These are phyloP conservation scores for Thalassaphorura encarpata DNA, from an alignment of 1,140 invertebrate genomes.

Conservation along the genomic window DNA sequence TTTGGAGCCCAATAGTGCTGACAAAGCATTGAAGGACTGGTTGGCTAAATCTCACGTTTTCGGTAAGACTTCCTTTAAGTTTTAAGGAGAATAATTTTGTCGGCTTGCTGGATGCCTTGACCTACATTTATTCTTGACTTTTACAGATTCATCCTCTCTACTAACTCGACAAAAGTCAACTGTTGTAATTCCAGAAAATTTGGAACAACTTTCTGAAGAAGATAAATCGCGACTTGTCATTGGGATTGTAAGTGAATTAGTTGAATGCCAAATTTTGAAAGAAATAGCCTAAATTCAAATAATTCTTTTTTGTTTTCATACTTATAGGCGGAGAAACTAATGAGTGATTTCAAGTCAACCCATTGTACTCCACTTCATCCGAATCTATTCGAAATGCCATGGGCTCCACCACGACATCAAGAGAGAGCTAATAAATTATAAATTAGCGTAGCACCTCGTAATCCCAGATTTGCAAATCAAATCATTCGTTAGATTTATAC, in stretches of 20 bases:
- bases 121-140: too few relatives aligned
- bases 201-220: background rate
- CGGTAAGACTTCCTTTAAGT: too few relatives aligned
- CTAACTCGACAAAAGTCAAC: too few relatives aligned
- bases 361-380: conserved; percentile 72
- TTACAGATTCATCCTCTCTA: too few relatives aligned
- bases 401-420: too few relatives aligned
- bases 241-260: conserved; percentile 12
- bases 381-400: conserved; percentile 57
- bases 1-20: conserved; percentile 42
- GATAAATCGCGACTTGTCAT: conserved; percentile 12
- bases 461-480: too few relatives aligned
- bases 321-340: conserved; percentile 62
- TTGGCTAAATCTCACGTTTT: conserved; percentile 39
- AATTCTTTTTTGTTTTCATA: conserved; percentile 26
- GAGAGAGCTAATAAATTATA: too few relatives aligned
- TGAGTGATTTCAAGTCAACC: conserved; percentile 72
- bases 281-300: too few relatives aligned
- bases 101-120: too few relatives aligned
- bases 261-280: background rate
- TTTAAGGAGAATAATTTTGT: too few relatives aligned
- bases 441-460: too few relatives aligned
- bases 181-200: conserved; percentile 13
- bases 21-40: conserved; percentile 47
- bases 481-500: too few relatives aligned